Base-by-base conservation (phyloP, 2,888 invertebrate species). In the Nymphalis urticae region DNA sequence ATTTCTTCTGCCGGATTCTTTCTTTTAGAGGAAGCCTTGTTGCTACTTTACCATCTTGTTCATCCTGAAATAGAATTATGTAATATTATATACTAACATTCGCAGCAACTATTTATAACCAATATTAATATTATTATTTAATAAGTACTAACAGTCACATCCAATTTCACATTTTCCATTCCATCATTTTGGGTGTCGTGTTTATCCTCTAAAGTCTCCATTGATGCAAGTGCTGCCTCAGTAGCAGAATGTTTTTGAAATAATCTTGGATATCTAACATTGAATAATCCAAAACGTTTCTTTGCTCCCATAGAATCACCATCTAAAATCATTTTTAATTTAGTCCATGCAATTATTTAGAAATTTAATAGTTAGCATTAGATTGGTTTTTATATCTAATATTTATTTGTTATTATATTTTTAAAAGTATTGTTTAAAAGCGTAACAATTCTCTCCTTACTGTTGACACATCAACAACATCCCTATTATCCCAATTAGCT, bases 201-300 rank as follows among this genome's bases (percentile, higher is more conserved):
- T 75, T 95, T 95, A 77, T 97, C 97, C 80, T 96, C 97, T 58
- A 97, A 88, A 0, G 97, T 97, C 85, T 97, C 97, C 94, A 96
- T 95, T 8, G 97, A 97, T 1, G 97, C 97, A 63, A 97, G 90
- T 24, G 96, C 95, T 8, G 96, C 96, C 75, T 95, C 95, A n/a
- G 87, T 85, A 70, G 94, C 86, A 68, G 94, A 93, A 51, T 80
- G 88, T 77, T 91, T 93, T 79, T 95, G 94, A 76, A 94, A 93
- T 78, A 94, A 90, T 78, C 93, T 94, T 53, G 90, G 89, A 76
- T 90, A 89, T 76, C 80, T 88, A 7, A 91, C 76, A 68, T 85
- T 88, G 62, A 89, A 88, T 58, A 81, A 71, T 42, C 75, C 78
- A 66, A 77, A 73, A 13, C 68, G 60, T 62, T 74, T 77, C 69